Percentiles rank a stretch among this genome's conserved stretches.
Conservation (phyloP, 2,888 invertebrate genomes). For the Luperina testacea region DNA sequence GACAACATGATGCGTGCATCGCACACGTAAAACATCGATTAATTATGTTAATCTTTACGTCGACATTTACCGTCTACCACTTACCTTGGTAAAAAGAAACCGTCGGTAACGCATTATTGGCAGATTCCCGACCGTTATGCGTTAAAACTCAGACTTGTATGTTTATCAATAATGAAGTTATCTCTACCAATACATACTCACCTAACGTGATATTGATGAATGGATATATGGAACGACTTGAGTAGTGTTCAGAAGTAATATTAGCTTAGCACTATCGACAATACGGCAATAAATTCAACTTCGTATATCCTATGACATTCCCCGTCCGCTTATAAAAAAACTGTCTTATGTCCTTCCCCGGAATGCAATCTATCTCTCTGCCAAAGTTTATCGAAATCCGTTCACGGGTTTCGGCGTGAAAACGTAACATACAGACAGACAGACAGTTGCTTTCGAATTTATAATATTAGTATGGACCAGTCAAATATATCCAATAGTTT, state of each 20-base stretch:
- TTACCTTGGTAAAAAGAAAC: conserved; percentile 24
- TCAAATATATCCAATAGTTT: too few species aligned
- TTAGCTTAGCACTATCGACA: too few species aligned
- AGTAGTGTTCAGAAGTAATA: neutral
- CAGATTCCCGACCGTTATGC: conserved; percentile 23
- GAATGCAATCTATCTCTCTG: too few species aligned
- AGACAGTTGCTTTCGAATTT: too few species aligned
- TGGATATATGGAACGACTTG: neutral
- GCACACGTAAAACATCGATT: conserved; percentile 52
- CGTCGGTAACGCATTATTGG: conserved; percentile 30
- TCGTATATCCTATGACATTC: too few species aligned
- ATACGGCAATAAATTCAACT: too few species aligned
- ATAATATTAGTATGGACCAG: too few species aligned
- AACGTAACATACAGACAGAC: too few species aligned
- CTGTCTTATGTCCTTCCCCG: too few species aligned
- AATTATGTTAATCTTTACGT: conserved; percentile 54
- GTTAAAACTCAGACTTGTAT: conserved; percentile 4
- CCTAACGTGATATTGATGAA: neutral
- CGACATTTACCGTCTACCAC: conserved; percentile 33
- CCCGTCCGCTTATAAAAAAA: too few species aligned
- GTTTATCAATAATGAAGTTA: neutral
- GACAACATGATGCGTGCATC: conserved; percentile 32
- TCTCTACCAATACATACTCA: neutral
- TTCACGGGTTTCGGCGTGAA: too few species aligned
- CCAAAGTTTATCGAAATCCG: too few species aligned